These are phyloP conservation scores for Meandrina meandrites DNA, from an alignment of 92 coral and sea anemone species.

Conservation along the genomic window DNA sequence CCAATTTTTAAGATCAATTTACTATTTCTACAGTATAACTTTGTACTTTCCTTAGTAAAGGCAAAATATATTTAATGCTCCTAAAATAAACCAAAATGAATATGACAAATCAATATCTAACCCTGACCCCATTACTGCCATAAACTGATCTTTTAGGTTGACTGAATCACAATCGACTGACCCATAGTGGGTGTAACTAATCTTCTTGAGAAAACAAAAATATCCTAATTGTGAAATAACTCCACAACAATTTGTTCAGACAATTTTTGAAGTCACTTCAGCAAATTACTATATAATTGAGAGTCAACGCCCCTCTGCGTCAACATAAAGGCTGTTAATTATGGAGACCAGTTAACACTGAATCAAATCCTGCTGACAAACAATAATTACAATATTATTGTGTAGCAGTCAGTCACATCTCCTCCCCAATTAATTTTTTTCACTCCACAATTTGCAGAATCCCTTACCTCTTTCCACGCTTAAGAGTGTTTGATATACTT, in stretches of 20 bases:
- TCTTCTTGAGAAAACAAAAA: conserved; percentile 3
- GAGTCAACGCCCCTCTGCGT: conserved; percentile 9
- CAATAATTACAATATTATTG: not conserved
- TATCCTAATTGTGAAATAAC: not conserved
- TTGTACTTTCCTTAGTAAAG: no score
- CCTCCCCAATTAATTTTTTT: not conserved
- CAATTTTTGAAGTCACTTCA: not conserved
- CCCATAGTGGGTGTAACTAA: not conserved
- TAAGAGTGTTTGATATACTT: conserved; percentile 24
- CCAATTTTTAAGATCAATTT: no score
- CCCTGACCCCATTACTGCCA: not conserved
- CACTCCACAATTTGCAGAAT: not conserved
- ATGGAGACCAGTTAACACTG: not conserved
- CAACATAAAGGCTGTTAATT: not conserved
- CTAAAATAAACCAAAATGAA: no score
- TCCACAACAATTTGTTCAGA: not conserved
- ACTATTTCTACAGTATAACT: no score
- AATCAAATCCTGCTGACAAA: not conserved
- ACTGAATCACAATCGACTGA: not conserved
- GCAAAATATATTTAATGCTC: no score
- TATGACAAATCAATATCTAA: no score
- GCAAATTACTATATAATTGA: conserved; percentile 19
- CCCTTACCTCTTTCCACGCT: conserved; percentile 39
- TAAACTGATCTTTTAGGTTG: not conserved
- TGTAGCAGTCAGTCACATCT: not conserved